Base-by-base conservation (phyloP, 2,888 invertebrate species). In the Argyresthia albistria region DNA sequence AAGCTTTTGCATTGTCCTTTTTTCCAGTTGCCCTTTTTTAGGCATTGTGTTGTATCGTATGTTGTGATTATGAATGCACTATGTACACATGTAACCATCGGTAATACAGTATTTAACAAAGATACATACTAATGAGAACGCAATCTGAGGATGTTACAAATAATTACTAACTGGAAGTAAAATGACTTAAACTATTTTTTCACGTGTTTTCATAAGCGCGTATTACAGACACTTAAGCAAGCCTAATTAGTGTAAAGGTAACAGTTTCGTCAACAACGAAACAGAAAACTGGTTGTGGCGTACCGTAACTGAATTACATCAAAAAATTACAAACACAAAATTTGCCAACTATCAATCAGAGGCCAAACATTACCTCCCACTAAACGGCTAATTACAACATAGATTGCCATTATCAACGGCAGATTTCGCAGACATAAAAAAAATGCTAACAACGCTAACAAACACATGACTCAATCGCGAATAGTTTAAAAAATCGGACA, bases 401-500 rank as follows among this genome's bases (percentile, higher is more conserved):
- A 47, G 35, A 57, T 54, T 55, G 51, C 45, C 55, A 56, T 56
- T 56, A 56, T 57, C 58, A 54, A 52, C 53, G 25, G 50, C 50
- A 50, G 53, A 52, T 55, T 54, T 54, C 49, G 36, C 39, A 46
- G 51, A 56, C 52, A 46, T 47, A 49, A 52, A 68, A 73, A 39
- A 39, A 8, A 70, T 69, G 61, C 60, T 65, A 25, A 25, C 25
- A 25, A 25, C 25, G 25, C 25, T 25, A 25, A 25, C 70, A 73
- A 81, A 81, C 74, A 77, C 67, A 81, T 87, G 87, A 86, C 76
- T 84, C 87, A 87, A 84, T 76, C 61, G 65, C 60, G 66, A 81
- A 79, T 36, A 52, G 37, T 45, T 11, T 10, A 82, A 84, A 78
- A 86, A 80, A 79, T 75, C 70, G 71, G 76, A 75, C 75, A 72